Conservation (phyloP, 2,888 invertebrate species). For the Petrophora chlorosata region DNA sequence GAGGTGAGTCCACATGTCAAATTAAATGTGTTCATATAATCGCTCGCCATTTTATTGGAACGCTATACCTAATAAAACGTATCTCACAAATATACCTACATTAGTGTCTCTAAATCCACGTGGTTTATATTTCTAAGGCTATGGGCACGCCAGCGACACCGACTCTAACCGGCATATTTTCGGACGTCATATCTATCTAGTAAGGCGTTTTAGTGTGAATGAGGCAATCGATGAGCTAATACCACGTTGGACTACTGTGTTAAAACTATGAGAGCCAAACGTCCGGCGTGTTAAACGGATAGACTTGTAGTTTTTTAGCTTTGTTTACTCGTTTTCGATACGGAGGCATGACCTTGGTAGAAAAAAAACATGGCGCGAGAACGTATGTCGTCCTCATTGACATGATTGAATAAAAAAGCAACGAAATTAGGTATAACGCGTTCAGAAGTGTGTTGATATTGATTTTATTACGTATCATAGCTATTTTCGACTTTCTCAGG, state of each 20-base stretch:
- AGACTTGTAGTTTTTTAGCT: slow-evolving; percentile 49
- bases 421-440: slow-evolving; percentile 36
- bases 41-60: slow-evolving; percentile 83
- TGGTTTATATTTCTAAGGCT: slow-evolving; percentile 45
- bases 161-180: slow-evolving; percentile 73
- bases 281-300: slow-evolving; percentile 28
- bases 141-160: slow-evolving; percentile 39
- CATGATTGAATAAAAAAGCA: slow-evolving; percentile 46
- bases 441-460: slow-evolving; percentile 47
- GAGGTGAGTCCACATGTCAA: slow-evolving; percentile 89
- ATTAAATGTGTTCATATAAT: slow-evolving; percentile 74
- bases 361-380: slow-evolving; percentile 82
- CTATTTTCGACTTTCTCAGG: slow-evolving; percentile 72
- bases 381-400: slow-evolving; percentile 66
- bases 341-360: slow-evolving; percentile 78
- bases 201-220: slow-evolving; percentile 56
- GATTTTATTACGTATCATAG: slow-evolving; percentile 62
- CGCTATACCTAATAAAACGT: slow-evolving; percentile 55
- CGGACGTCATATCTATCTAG: slow-evolving; percentile 62
- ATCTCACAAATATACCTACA: slow-evolving; percentile 49
- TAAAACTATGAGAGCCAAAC: slow-evolving; percentile 30
- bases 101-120: slow-evolving; percentile 51
- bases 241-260: slow-evolving; percentile 44
- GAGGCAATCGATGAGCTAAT: slow-evolving; percentile 74
- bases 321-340: slow-evolving; percentile 81